Evolutionary conservation across 2,113 vertebrate species (phyloP).

Genomic region (Perca schrenkii): DNA sequence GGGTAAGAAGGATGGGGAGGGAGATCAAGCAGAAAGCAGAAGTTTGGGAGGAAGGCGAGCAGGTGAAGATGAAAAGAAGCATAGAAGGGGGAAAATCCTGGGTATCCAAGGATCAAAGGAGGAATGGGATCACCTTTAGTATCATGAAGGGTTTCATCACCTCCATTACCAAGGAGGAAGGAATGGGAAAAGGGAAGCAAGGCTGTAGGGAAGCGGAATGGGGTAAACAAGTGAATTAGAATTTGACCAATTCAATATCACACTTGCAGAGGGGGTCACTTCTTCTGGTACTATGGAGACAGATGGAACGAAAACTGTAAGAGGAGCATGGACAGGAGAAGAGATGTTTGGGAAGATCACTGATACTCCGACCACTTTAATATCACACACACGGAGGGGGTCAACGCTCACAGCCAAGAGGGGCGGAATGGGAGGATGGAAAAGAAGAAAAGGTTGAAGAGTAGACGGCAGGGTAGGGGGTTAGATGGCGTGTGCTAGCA

Average conservation of each 20-base stretch:
- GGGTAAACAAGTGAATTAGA: slow-evolving; percentile 4
- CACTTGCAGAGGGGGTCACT: slow-evolving; percentile 15
- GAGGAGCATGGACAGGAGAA: slow-evolving; percentile 13
- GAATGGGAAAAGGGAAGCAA: background rate
- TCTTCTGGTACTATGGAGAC: background rate
- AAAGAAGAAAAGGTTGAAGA: slow-evolving; percentile 25
- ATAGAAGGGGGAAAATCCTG: background rate
- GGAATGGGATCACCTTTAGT: background rate
- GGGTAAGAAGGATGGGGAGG: slow-evolving; percentile 78
- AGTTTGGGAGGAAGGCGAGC: slow-evolving; percentile 1
- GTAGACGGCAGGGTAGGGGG: background rate
- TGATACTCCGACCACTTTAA: slow-evolving; percentile 34
- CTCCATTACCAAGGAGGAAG: background rate
- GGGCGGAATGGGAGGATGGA: slow-evolving; percentile 8
- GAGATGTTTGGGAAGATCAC: background rate
- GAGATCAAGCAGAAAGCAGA: slow-evolving; percentile 7
- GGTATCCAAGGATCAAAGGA: slow-evolving; percentile 28
- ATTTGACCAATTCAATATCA: slow-evolving; percentile 29
- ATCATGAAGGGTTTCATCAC: slow-evolving; percentile 13
- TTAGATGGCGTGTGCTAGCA: slow-evolving; percentile 2
- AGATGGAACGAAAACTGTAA: slow-evolving; percentile 14
- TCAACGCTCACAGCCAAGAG: slow-evolving; percentile 31
- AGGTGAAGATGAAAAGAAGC: slow-evolving; percentile 15
- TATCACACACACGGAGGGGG: slow-evolving; percentile 55
- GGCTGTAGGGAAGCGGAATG: background rate